These are phyloP conservation scores for Germaria angustata DNA, from an alignment of 2,888 invertebrate species.

Conservation along the genomic window DNA sequence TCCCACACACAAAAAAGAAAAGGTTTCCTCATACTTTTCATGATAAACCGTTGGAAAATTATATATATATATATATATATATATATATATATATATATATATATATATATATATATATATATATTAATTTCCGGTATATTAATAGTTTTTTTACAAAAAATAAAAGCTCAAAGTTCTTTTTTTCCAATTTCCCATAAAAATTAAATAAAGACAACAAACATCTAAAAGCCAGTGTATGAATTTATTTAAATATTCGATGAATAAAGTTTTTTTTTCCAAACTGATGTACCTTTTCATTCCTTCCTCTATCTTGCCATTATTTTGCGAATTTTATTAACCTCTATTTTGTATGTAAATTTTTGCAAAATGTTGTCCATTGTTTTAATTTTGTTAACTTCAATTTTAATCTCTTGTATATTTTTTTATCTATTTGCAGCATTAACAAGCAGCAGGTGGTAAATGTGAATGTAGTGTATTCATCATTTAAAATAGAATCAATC, in stretches of 20 bases:
- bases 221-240: neutral
- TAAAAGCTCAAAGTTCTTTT: neutral
- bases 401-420: constrained; percentile 35
- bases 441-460: constrained; percentile 58
- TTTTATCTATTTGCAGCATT: constrained; percentile 52
- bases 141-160: neutral
- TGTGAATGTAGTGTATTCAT: constrained; percentile 39
- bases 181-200: neutral
- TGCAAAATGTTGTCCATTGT: constrained; percentile 23
- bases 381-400: constrained; percentile 1
- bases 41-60: no score
- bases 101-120: no score
- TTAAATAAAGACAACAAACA: constrained; percentile 22
- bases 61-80: no score
- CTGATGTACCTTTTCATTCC: constrained; percentile 47
- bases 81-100: no score
- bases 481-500: constrained; percentile 1
- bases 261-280: constrained; percentile 45
- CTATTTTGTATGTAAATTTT: constrained; percentile 20
- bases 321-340: constrained; percentile 9
- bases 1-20: no score
- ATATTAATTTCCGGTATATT: constrained; percentile 53
- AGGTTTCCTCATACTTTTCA: no score
- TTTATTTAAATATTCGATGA: constrained; percentile 35
- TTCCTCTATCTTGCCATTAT: constrained; percentile 11